Base-by-base conservation (phyloP, 1,140 invertebrate species). In the Belonocnema kinseyi region DNA sequence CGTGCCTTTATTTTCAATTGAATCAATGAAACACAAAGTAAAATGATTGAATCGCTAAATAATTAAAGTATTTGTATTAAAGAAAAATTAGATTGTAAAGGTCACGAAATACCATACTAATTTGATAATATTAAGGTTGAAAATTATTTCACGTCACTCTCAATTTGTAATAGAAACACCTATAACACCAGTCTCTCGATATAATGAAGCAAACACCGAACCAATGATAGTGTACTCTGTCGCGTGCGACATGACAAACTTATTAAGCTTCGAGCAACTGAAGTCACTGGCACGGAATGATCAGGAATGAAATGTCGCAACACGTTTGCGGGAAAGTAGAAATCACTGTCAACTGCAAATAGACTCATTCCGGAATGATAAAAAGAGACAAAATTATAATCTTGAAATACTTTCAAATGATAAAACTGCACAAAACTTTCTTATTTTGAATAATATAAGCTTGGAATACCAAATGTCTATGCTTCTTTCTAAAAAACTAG, bases 271-370 rank as follows among this genome's bases (percentile, higher is more conserved):
- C 54, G n/a, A 56, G 54, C 56, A 58, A 58, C 56, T 11, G 19
- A 58, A 58, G 56, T 58, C 19, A 58, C 56, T 58, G 56, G 56
- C 56, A 58, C 56, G 56, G 56, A 58, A 58, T 58, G 56, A 58
- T 58, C 56, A 58, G 56, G 10, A 58, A 58, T 58, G 56, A 58
- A 58, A 58, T 21, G 56, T 58, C 56, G 56, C 56, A 58, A 58
- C 56, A 58, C 19, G 56, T 58, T 58, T 26, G 56, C 56, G 19
- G 26, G 21, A 21, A 19, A 58, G 13, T 21, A 58, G 56, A 21
- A 58, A 58, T 58, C 56, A 58, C 19, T 21, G 56, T 26, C 19
- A 58, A 26, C 56, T 58, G 19, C 21, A 58, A 58, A 58, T 58
- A 19, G 19, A 58, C 19, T 11, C 13, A 4, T 58, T 58, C 56